Evolutionary conservation across 2,113 vertebrate genomes (phyloP).

Genomic region (Kobus ellipsiprymnus): DNA sequence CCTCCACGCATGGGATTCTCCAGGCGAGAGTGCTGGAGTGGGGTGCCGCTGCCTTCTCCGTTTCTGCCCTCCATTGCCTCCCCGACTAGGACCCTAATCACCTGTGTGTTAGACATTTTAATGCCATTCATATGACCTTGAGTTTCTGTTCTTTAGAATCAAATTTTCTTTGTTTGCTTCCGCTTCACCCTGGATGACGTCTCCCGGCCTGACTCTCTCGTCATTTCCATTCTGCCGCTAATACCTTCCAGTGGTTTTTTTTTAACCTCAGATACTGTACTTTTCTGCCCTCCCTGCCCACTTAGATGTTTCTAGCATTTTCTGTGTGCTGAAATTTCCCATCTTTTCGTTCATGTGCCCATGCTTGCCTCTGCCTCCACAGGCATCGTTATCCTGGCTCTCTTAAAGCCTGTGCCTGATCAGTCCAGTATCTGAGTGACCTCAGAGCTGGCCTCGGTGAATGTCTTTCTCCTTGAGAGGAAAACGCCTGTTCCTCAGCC

Average conservation of each 20-base stretch:
- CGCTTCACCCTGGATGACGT: background rate
- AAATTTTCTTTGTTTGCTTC: background rate
- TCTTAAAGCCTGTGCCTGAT: background rate
- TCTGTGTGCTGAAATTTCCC: background rate
- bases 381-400: rapidly evolving
- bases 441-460: background rate
- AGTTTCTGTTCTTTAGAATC: background rate
- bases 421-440: too few species aligned
- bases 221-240: background rate
- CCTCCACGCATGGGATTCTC: background rate
- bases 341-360: background rate
- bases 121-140: background rate
- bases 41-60: too few species aligned
- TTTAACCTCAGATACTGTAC: background rate
- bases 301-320: background rate
- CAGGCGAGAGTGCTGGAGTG: background rate
- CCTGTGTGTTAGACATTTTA: background rate
- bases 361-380: background rate
- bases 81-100: background rate
- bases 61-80: too few species aligned
- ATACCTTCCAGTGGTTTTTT: background rate
- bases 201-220: background rate
- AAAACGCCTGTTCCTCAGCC: rapidly evolving
- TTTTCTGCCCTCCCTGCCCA: background rate
- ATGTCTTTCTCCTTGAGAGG: background rate